A percentile compares a stretch with the other conserved stretches of the same genome.
Evolutionary conservation across 2,797 vertebrate species (phyloP).

Genomic region (Scyliorhinus canicula): DNA sequence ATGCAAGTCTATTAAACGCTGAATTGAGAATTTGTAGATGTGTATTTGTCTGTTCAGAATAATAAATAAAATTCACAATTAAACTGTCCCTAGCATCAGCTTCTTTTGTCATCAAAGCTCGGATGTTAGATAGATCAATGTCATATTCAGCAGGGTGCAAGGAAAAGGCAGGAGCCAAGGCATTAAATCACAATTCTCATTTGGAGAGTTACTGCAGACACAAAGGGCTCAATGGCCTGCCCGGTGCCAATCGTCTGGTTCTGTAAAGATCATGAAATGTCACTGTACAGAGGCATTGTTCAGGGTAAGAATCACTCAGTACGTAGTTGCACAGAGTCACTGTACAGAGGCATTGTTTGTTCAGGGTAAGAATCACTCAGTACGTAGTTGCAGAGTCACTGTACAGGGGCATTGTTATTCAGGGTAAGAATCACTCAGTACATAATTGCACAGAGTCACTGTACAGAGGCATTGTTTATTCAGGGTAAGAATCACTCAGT

Average conservation of each 20-base stretch:
- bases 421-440: background rate
- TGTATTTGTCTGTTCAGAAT: background rate
- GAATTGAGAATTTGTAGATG: background rate
- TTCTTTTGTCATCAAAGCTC: background rate
- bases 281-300: too few species aligned
- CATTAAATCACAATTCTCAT: too few species aligned
- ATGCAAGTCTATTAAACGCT: background rate
- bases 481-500: too few species aligned
- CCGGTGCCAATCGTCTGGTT: too few species aligned
- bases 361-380: background rate
- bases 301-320: background rate
- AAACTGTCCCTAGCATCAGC: background rate
- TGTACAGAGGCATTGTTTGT: background rate
- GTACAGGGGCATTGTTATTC: background rate
- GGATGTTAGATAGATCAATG: background rate
- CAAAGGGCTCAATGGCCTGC: too few species aligned
- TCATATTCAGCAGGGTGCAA: background rate
- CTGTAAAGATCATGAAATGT: too few species aligned
- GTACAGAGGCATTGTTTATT: too few species aligned
- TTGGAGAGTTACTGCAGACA: too few species aligned
- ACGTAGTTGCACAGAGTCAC: background rate
- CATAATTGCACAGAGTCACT: too few species aligned
- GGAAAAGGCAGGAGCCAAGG: too few species aligned
- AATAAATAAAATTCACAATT: background rate
- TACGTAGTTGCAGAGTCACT: too few species aligned